Evolutionary conservation across 2,888 invertebrate species (phyloP).

Genomic region (Agrypnus murinus): DNA sequence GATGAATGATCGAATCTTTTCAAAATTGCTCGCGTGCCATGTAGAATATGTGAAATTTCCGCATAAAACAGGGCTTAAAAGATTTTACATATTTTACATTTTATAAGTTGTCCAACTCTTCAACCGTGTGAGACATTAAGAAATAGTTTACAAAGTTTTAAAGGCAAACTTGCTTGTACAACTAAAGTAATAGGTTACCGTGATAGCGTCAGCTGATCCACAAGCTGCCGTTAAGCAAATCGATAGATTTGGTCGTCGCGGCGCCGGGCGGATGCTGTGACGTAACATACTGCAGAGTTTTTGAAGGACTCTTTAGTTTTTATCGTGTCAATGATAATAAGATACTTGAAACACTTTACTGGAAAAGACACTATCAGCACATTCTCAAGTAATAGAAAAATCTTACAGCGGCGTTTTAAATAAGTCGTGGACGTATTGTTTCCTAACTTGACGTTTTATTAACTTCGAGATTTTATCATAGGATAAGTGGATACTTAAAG

Average conservation of each 20-base stretch:
- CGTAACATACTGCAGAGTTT: slow-evolving; percentile 46
- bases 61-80: too few species aligned
- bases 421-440: too few species aligned
- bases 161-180: background rate
- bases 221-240: slow-evolving; percentile 36
- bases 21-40: too few species aligned
- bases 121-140: background rate
- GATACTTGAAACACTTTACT: slow-evolving; percentile 8
- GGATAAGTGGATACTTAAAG: too few species aligned
- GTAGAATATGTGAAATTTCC: too few species aligned
- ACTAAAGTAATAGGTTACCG: slow-evolving; percentile 36
- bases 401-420: too few species aligned
- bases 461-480: too few species aligned
- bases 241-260: slow-evolving; percentile 47
- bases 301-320: slow-evolving; percentile 35
- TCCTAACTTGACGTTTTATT: too few species aligned
- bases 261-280: slow-evolving; percentile 49
- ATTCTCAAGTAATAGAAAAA: background rate
- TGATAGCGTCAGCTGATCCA: slow-evolving; percentile 47
- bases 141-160: slow-evolving; percentile 18
- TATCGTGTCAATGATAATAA: slow-evolving; percentile 19
- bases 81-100: slow-evolving; percentile 14
- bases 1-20: too few species aligned
- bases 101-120: slow-evolving; percentile 8
- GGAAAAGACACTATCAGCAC: slow-evolving; percentile 1